A percentile compares a stretch with the other conserved stretches of the same genome.
Conservation (phyloP, 2,113 vertebrate species). For the Amphilophus citrinellus region DNA sequence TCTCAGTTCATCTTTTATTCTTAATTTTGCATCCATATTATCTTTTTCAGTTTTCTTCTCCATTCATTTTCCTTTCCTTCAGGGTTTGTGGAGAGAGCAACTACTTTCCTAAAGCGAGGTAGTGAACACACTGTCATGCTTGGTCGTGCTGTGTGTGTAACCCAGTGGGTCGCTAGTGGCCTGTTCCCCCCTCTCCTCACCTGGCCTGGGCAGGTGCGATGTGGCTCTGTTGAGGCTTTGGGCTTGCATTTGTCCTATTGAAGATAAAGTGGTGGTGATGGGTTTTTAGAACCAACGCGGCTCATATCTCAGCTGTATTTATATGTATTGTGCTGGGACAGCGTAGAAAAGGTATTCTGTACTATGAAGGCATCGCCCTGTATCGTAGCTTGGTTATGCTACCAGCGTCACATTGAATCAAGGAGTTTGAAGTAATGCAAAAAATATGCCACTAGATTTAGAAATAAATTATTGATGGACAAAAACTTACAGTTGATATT, state of each 20-base stretch:
- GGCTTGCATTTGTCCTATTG: constrained; percentile 38
- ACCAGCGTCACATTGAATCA: not conserved
- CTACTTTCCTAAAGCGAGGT: constrained; percentile 93
- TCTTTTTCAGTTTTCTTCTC: constrained; percentile 74
- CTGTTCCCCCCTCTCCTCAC: constrained; percentile 16
- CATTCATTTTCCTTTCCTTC: constrained; percentile 86
- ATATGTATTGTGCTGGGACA: not conserved
- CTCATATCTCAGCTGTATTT: not conserved
- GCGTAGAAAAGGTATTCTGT: not conserved
- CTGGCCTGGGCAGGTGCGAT: constrained; percentile 58
- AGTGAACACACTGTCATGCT: constrained; percentile 83
- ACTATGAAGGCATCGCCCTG: not conserved
- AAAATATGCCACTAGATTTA: not conserved
- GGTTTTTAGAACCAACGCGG: not conserved
- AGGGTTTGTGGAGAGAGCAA: constrained; percentile 90
- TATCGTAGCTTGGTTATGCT: not conserved
- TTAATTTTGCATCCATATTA: constrained; percentile 58
- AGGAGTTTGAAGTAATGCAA: not conserved
- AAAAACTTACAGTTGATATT: not conserved
- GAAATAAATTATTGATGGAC: not conserved
- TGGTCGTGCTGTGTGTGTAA: constrained; percentile 80
- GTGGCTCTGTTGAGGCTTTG: constrained; percentile 50
- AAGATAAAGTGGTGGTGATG: not conserved
- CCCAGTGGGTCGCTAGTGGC: constrained; percentile 38
- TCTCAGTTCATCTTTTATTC: constrained; percentile 46